A percentile compares a stretch with the other conserved stretches of the same genome.
phyloP scores from a whole-genome alignment of 2,113 vertebrate genomes.

The Epinephelus fuscoguttatus region DNA sequence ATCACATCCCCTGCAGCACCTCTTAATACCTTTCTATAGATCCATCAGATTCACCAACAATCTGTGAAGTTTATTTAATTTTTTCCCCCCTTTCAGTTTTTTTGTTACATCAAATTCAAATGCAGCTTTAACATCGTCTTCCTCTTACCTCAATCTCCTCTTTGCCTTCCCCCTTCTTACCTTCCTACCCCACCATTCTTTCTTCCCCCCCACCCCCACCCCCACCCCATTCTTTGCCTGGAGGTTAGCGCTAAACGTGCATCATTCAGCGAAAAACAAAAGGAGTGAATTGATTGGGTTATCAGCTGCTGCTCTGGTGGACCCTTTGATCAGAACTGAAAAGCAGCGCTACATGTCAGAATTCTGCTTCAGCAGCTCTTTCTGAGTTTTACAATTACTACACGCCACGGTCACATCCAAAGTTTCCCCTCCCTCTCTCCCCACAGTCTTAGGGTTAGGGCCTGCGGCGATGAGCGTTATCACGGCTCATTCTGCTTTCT shows the following conservation, averaged over 20 bases:
- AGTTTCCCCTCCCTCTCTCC: constrained; percentile 73
- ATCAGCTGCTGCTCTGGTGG: constrained; percentile 80
- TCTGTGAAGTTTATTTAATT: constrained; percentile 83
- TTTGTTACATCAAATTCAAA: constrained; percentile 76
- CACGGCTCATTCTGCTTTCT: constrained; percentile 61
- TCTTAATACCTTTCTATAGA: constrained; percentile 75
- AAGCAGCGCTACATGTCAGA: constrained; percentile 85
- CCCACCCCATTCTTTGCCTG: constrained; percentile 79
- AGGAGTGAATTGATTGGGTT: constrained; percentile 86
- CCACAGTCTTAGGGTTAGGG: constrained; percentile 75
- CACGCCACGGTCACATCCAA: constrained; percentile 82
- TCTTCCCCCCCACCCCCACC: neutral
- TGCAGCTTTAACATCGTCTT: constrained; percentile 66
- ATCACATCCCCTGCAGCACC: constrained; percentile 63
- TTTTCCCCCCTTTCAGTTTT: neutral
- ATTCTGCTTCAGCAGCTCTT: constrained; percentile 87
- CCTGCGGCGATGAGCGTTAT: constrained; percentile 67
- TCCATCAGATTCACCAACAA: constrained; percentile 75
- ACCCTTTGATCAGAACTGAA: constrained; percentile 87
- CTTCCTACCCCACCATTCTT: constrained; percentile 28
- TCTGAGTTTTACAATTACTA: constrained; percentile 87
- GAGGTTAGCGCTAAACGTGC: constrained; percentile 89
- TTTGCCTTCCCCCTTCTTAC: constrained; percentile 50
- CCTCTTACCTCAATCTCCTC: constrained; percentile 49
- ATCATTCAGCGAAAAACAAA: constrained; percentile 93